Conservation (phyloP, 2,113 vertebrate genomes). For the Seriola aureovittata region DNA sequence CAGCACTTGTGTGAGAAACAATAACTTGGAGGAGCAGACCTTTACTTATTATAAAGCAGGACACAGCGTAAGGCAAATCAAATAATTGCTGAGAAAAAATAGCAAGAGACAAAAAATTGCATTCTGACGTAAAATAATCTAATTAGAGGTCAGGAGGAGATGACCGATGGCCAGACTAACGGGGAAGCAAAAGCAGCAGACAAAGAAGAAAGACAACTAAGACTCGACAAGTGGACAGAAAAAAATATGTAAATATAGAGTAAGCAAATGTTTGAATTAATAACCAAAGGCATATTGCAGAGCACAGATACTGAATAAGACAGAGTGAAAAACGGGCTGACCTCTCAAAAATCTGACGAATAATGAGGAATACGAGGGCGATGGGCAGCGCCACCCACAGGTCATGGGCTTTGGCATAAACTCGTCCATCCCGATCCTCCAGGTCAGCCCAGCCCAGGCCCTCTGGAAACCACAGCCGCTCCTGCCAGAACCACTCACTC, state of each 20-base stretch:
- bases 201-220: neutral
- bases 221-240: neutral
- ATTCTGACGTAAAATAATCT: slow-evolving; percentile 13
- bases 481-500: slow-evolving; percentile 94
- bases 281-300: neutral
- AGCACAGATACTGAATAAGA: neutral
- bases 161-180: neutral
- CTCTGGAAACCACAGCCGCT: slow-evolving; percentile 92
- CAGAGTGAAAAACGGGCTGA: slow-evolving; percentile 74
- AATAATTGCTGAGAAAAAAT: neutral
- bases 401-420: slow-evolving; percentile 90
- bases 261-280: slow-evolving; percentile 18
- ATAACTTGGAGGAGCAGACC: neutral
- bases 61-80: neutral
- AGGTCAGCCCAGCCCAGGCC: slow-evolving; percentile 95
- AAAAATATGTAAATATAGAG: neutral
- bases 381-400: slow-evolving; percentile 92
- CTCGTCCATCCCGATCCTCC: slow-evolving; percentile 89
- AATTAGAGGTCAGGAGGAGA: slow-evolving; percentile 2
- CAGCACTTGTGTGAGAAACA: slow-evolving; percentile 23
- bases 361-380: slow-evolving; percentile 89
- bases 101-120: neutral
- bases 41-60: neutral
- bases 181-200: too few species aligned
- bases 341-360: slow-evolving; percentile 94